Evolutionary conservation across 2,888 invertebrate species (phyloP).

Genomic region (Eilema sororculum): DNA sequence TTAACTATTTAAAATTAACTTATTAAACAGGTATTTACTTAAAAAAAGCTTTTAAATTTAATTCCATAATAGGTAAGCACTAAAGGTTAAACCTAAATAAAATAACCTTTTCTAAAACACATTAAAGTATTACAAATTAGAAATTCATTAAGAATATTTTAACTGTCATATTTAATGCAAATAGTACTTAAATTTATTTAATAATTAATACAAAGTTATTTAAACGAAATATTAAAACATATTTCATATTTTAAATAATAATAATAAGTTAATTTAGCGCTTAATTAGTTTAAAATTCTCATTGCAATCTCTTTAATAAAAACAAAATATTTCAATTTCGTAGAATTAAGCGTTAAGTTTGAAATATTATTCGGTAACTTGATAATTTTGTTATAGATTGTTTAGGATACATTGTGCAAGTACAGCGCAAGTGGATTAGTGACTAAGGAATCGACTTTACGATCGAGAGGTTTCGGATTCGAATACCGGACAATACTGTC

Average conservation of each 20-base stretch:
- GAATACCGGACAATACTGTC: too few relatives aligned
- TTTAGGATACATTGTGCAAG: background rate
- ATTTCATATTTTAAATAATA: slow-evolving; percentile 31
- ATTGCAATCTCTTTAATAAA: slow-evolving; percentile 17
- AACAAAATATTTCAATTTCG: slow-evolving; percentile 39
- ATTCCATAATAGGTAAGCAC: background rate
- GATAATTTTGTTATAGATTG: background rate
- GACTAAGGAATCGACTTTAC: too few relatives aligned
- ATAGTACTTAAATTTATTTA: background rate
- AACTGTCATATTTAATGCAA: background rate
- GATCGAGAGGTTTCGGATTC: too few relatives aligned
- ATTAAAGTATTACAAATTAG: background rate
- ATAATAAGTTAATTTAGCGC: slow-evolving; percentile 10
- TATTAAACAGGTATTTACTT: too few relatives aligned
- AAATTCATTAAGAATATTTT: background rate
- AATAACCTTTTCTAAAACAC: background rate
- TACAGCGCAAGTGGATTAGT: too few relatives aligned
- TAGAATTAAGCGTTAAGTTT: slow-evolving; percentile 31
- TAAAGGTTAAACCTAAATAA: background rate
- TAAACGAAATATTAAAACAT: slow-evolving; percentile 19
- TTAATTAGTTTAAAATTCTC: slow-evolving; percentile 13
- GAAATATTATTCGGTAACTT: slow-evolving; percentile 22
- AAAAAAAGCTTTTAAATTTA: too few relatives aligned
- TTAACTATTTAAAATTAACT: too few relatives aligned
- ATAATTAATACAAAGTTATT: background rate